Base-by-base conservation (phyloP, 1,140 invertebrate species). In the Caenorhabditis brenneri region DNA sequence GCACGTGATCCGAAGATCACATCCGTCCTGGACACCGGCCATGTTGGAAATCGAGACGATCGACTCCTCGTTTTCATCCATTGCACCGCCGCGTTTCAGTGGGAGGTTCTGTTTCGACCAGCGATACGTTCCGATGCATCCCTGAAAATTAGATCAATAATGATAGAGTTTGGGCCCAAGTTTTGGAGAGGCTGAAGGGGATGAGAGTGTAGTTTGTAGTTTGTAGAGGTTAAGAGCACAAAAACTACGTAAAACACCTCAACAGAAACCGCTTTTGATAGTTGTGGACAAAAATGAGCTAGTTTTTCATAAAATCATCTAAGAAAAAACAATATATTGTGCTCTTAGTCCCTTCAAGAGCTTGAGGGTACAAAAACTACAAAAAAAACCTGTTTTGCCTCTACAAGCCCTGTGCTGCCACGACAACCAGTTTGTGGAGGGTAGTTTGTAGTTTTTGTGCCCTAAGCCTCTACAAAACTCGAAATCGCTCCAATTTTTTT, bases 1-100 rank as follows among this genome's bases (percentile, higher is more conserved):
- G 85, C 89, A 91, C 4, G 86, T 89, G 36, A 88, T 55, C 6
- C 84, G 46, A n/a, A 88, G 49, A 33, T 79, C 42, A 69, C 87
- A 89, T 16, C 87, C 82, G 27, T 81, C 65, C 27, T 53, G 60
- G 36, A 87, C 86, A 15, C 84, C 88, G 31, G 42, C 49, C 22
- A 53, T 42, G 15, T 85, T 53, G 16, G 24, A 48, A 48, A 87
- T 84, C 22, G 78, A 58, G 42, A 86, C 80, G 15, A 86, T 85
- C 51, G 65, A 42, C 39, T 86, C 79, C n/a, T 85, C 84, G 53
- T 80, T 82, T 33, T 51, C 19, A n/a, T 84, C 42, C n/a, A 79
- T n/a, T 10, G 84, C 84, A 9, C 80, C 39, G 19, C 74, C 74
- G 53, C 74, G 55, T 39, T n/a, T 65, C 24, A 85, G 58, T 31